Evolutionary conservation across 1,140 invertebrate species (phyloP).

Genomic region (Penaeus chinensis): DNA sequence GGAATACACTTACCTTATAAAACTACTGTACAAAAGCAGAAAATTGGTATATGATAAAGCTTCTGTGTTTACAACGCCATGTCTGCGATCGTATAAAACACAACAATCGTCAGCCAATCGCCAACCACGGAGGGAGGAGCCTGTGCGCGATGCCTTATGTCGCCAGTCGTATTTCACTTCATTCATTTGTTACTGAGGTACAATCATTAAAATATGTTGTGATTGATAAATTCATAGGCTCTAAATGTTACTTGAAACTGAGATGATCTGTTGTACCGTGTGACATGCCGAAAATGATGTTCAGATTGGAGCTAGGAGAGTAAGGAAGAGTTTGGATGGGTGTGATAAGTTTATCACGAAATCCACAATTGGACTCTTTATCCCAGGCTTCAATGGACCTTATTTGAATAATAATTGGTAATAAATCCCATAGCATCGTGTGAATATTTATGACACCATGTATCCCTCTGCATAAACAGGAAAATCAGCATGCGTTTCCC

Average conservation of each 20-base stretch:
- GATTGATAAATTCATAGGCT: not conserved
- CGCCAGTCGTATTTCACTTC: slow-evolving; percentile 8
- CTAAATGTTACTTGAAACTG: not conserved
- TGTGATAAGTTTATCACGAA: slow-evolving; percentile 2
- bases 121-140: slow-evolving; percentile 48
- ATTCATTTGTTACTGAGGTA: slow-evolving; percentile 8
- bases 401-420: not conserved
- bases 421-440: not conserved
- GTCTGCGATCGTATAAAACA: slow-evolving; percentile 60
- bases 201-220: not conserved
- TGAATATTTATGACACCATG: not conserved
- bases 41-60: slow-evolving; percentile 59
- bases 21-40: slow-evolving; percentile 61
- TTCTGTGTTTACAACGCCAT: slow-evolving; percentile 59
- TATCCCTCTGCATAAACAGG: not conserved
- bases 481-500: not conserved
- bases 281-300: too few relatives aligned
- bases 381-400: not conserved
- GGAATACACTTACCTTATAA: slow-evolving; percentile 54
- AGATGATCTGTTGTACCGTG: not conserved
- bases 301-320: too few relatives aligned
- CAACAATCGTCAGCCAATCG: slow-evolving; percentile 55
- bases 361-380: slow-evolving; percentile 10
- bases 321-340: not conserved
- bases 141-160: slow-evolving; percentile 25